Base-by-base conservation (phyloP, 2,888 invertebrate species). In the Temnothorax rugatulus region DNA sequence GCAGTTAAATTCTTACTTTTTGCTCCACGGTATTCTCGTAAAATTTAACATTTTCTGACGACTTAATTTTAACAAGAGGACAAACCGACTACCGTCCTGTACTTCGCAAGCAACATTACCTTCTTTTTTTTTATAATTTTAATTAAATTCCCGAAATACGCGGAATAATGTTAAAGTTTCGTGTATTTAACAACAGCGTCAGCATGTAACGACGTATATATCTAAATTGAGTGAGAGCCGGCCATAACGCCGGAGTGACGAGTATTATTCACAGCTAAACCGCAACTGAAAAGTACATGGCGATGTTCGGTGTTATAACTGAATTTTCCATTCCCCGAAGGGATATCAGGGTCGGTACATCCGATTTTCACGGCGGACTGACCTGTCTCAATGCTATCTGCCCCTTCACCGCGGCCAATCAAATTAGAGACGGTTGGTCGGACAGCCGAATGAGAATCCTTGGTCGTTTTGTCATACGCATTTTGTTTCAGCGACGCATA, bases 341-440 rank as follows among this genome's bases (percentile, higher is more conserved):
- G 86, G 87, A 86, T 86, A 87, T 84, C 64, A 54, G 76, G 83
- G 82, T 66, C 57, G 74, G 86, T 71, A 64, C 86, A 90, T 87
- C 85, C 89, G 86, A 89, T 89, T 90, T 91, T 92, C 87, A 92
- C 90, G 84, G 88, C 77, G 90, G 88, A 59, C 87, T 91, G 90
- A 91, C 89, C 91, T 91, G 88, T 88, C 92, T 93, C 92, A 91
- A 93, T 93, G 83, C 87, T 82, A 34, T 38, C 83, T 50, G 18
- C 57, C 76, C 63, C 73, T 66, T 38, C 66, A 15, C 38, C 41
- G 41, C 63, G 57, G 21, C 85, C 87, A 90, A 92, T 92, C 88
- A 87, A 90, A 92, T 92, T 91, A 92, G 87, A 89, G 82, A 87
- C 91, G 90, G 87, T 81, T 87, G 86, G 90, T 89, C 90, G 88